Conservation (phyloP, 2,113 vertebrate genomes). For the Rhinolophus ferrumequinum region DNA sequence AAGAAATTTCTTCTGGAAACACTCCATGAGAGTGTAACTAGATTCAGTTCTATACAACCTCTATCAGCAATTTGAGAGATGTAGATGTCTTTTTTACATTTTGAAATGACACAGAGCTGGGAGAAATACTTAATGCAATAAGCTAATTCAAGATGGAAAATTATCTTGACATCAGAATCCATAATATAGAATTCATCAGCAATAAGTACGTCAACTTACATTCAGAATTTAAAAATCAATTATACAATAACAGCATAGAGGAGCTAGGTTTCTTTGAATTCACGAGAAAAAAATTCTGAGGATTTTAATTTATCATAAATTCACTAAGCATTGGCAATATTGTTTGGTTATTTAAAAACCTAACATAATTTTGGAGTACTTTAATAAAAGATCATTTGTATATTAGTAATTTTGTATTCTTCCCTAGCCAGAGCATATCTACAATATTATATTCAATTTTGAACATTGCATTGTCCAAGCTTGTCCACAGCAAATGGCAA, state of each 20-base stretch:
- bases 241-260: background rate
- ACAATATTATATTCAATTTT: background rate
- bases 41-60: background rate
- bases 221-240: background rate
- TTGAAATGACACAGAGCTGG: background rate
- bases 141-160: conserved; percentile 21
- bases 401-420: background rate
- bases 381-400: conserved; percentile 6
- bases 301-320: background rate
- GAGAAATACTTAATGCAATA: background rate
- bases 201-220: background rate
- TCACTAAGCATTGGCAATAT: background rate
- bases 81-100: background rate
- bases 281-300: background rate
- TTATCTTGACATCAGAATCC: background rate
- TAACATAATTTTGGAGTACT: background rate
- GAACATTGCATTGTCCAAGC: background rate
- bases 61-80: background rate
- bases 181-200: background rate
- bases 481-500: background rate
- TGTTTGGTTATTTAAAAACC: background rate
- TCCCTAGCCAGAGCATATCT: background rate
- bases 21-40: background rate
- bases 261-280: background rate
- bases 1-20: background rate